A percentile compares a stretch with the other conserved stretches of the same genome.
Evolutionary conservation across 2,113 vertebrate species (phyloP).

Genomic region (Eptesicus fuscus): DNA sequence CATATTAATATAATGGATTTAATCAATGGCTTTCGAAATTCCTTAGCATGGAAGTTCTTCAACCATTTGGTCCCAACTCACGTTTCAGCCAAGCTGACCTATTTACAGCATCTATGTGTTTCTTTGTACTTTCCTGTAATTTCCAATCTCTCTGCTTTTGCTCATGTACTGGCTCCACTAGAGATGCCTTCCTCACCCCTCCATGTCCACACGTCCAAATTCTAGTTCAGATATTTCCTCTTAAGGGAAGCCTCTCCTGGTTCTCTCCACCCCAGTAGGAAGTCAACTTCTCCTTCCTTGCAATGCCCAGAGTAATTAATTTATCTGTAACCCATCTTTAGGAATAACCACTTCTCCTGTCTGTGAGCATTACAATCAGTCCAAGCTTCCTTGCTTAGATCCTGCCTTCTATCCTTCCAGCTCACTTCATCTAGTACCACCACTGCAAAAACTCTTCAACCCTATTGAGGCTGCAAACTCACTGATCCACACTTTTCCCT

Average conservation of each 20-base stretch:
- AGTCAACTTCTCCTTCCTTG: not conserved
- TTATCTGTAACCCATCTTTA: not conserved
- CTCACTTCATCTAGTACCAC: not conserved
- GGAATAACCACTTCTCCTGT: not conserved
- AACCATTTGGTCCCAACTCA: not conserved
- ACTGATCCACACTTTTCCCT: not conserved
- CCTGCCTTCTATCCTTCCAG: not conserved
- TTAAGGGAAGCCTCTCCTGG: not conserved
- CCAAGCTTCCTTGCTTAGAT: not conserved
- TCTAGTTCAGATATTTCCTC: not conserved
- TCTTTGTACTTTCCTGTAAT: not conserved
- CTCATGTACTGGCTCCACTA: not conserved
- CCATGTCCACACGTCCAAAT: not conserved
- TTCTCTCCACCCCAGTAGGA: not conserved
- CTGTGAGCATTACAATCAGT: not conserved
- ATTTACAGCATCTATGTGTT: not conserved
- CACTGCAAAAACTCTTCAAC: not conserved
- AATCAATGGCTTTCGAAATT: not conserved
- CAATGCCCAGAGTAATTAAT: not conserved
- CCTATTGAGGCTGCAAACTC: not conserved
- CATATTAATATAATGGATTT: not conserved
- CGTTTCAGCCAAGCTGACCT: not conserved
- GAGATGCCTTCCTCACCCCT: not conserved
- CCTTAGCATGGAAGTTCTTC: not conserved
- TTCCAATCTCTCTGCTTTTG: not conserved